phyloP scores from a whole-genome alignment of 2,113 vertebrate species.

The Micronisus gabar region DNA sequence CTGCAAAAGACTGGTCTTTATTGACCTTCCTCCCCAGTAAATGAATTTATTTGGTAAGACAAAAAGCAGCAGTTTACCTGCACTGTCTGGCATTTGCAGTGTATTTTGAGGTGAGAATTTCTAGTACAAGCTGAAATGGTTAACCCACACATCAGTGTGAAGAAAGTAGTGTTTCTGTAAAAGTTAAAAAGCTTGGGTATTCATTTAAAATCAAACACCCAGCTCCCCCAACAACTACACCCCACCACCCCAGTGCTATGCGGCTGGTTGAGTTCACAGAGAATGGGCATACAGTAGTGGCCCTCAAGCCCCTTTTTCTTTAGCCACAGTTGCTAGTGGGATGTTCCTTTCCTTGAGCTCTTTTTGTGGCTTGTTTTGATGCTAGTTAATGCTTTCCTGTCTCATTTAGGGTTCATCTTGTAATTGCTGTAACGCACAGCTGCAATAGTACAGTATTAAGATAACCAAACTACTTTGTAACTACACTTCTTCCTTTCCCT shows the following conservation, averaged over 20 bases:
- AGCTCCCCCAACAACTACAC: fast-evolving
- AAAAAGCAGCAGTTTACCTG: not conserved
- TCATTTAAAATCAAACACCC: not conserved
- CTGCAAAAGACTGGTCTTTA: not conserved
- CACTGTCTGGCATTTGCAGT: fast-evolving
- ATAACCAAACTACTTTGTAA: not conserved
- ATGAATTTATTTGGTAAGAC: not conserved
- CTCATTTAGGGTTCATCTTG: not conserved
- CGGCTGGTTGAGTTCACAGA: not conserved
- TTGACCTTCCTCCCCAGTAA: not conserved
- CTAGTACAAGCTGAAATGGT: not conserved
- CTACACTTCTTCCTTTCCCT: not conserved
- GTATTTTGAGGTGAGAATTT: not conserved
- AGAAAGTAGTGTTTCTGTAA: not conserved
- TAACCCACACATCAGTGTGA: not conserved
- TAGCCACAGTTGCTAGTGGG: not conserved
- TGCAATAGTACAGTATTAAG: not conserved
- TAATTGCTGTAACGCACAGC: not conserved
- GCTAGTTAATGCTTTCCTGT: not conserved
- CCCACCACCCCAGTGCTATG: fast-evolving
- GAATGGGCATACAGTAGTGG: fast-evolving
- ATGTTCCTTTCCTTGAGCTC: not conserved
- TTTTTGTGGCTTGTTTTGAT: not conserved
- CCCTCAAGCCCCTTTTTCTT: fast-evolving
- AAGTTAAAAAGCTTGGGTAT: not conserved